Conservation (phyloP, 2,797 vertebrate species). For the Monodelphis domestica region DNA sequence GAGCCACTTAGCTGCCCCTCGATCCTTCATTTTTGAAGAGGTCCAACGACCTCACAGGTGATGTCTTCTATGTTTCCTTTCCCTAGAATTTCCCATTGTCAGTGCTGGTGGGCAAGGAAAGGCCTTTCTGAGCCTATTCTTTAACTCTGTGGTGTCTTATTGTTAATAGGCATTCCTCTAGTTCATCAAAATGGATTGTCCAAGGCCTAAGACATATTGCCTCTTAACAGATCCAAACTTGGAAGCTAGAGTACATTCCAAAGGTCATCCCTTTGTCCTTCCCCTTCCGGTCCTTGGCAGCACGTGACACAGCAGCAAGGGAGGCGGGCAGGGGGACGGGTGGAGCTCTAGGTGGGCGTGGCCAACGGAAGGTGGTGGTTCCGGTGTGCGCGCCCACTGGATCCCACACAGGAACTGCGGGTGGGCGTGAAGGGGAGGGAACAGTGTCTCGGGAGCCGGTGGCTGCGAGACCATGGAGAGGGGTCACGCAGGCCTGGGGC, state of each 20-base stretch:
- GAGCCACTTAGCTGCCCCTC: no score
- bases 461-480: conserved; percentile 20
- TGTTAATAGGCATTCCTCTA: not conserved
- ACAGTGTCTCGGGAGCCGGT: rapidly evolving
- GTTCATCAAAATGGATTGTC: not conserved
- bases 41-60: no score
- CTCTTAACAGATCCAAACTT: not conserved
- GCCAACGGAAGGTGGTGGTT: not conserved
- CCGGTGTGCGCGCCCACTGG: rapidly evolving
- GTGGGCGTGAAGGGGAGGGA: not conserved
- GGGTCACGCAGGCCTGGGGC: rapidly evolving
- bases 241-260: not conserved
- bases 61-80: not conserved
- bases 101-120: not conserved
- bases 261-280: not conserved
- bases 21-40: no score
- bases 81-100: not conserved
- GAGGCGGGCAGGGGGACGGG: not conserved
- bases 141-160: not conserved
- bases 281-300: no score
- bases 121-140: no score
- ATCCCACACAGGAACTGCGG: no score
- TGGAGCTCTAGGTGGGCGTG: not conserved
- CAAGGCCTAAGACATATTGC: not conserved
- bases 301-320: not conserved